phyloP scores from a whole-genome alignment of 53 echinoderm and acorn worm species.

The Crossaster papposus region DNA sequence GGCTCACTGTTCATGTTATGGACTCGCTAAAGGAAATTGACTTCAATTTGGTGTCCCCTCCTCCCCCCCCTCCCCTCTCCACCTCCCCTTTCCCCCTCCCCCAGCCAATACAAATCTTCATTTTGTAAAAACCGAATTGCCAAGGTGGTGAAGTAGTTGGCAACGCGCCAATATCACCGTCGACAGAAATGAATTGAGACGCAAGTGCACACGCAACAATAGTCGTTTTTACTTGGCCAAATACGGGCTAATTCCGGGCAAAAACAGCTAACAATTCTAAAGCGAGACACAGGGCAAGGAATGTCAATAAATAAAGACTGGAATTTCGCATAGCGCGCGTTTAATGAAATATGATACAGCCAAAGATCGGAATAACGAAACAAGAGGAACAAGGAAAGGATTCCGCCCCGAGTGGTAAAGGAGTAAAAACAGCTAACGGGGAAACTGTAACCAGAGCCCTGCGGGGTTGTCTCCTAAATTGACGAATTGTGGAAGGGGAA shows the following conservation, averaged over 20 bases:
- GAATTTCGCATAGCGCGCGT: background rate
- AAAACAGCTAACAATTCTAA: background rate
- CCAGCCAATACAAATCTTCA: too few species aligned
- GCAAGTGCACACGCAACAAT: background rate
- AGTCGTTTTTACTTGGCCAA: background rate
- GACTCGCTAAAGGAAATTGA: too few species aligned
- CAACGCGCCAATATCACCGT: background rate
- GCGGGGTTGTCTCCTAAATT: constrained; percentile 36
- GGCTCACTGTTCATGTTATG: too few species aligned
- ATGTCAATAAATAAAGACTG: background rate
- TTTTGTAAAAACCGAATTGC: too few species aligned
- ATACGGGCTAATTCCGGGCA: background rate
- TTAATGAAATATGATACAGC: constrained; percentile 44
- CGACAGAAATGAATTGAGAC: too few species aligned
- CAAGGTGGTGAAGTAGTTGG: too few species aligned
- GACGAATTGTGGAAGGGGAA: constrained; percentile 20
- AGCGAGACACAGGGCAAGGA: constrained; percentile 27
- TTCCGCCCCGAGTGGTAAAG: constrained; percentile 12
- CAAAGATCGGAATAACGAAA: background rate
- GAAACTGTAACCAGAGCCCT: constrained; percentile 49
- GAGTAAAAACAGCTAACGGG: constrained; percentile 2
- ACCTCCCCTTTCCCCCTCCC: too few species aligned
- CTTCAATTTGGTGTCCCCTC: too few species aligned
- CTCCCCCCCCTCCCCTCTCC: too few species aligned
- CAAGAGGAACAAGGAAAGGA: background rate